phyloP scores from a whole-genome alignment of 2,113 vertebrate genomes.

The Dipodomys spectabilis region DNA sequence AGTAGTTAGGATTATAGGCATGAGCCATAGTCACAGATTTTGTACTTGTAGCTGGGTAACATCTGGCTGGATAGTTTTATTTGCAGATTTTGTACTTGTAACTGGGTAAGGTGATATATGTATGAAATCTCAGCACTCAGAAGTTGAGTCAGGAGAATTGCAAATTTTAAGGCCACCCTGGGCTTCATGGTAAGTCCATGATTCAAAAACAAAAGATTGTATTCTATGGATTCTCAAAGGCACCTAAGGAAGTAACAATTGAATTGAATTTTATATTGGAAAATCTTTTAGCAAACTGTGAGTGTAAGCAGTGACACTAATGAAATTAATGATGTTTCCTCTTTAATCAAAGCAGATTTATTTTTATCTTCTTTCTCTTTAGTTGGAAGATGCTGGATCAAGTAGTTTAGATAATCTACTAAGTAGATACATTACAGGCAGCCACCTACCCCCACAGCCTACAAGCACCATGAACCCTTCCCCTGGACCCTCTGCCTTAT shows the following conservation, averaged over 20 bases:
- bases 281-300: constrained; percentile 14
- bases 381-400: constrained; percentile 98
- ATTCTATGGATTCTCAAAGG: not conserved
- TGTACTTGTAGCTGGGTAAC: not conserved
- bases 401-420: constrained; percentile 94
- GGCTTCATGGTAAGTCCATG: too few species aligned
- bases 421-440: constrained; percentile 95
- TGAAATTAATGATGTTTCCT: constrained; percentile 41
- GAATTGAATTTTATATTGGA: not conserved
- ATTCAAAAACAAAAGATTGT: too few species aligned
- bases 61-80: too few species aligned
- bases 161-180: too few species aligned
- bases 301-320: not conserved
- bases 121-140: too few species aligned
- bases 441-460: constrained; percentile 91
- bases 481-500: constrained; percentile 95
- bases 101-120: too few species aligned
- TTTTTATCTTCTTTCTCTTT: constrained; percentile 66
- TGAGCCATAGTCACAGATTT: not conserved
- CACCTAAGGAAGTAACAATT: constrained; percentile 22
- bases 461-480: constrained; percentile 95
- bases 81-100: not conserved
- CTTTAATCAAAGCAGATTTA: constrained; percentile 68
- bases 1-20: too few species aligned
- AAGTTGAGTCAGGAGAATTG: too few species aligned